A percentile compares a stretch with the other conserved stretches of the same genome.
Evolutionary conservation across 2,888 invertebrate species (phyloP).

Genomic region (Furcula furcula): DNA sequence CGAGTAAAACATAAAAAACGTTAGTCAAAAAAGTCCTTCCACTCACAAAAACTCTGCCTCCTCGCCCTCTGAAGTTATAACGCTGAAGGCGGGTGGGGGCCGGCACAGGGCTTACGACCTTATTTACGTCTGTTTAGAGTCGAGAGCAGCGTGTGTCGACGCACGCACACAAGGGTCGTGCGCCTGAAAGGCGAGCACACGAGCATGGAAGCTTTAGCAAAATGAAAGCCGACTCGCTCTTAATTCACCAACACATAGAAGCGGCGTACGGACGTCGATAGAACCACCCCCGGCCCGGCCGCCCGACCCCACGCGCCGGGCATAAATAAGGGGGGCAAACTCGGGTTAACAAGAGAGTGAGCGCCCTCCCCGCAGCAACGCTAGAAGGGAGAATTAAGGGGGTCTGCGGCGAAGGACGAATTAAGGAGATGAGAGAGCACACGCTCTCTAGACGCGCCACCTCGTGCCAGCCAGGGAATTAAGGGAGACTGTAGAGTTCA

Average conservation of each 20-base stretch:
- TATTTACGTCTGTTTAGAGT: slow-evolving; percentile 58
- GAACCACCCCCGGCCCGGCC: slow-evolving; percentile 46
- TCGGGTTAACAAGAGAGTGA: slow-evolving; percentile 77
- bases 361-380: slow-evolving; percentile 62
- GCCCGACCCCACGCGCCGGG: slow-evolving; percentile 53
- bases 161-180: slow-evolving; percentile 53
- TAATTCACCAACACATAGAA: slow-evolving; percentile 77
- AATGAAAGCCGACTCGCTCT: slow-evolving; percentile 82
- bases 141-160: slow-evolving; percentile 51
- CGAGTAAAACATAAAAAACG: slow-evolving; percentile 81
- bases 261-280: slow-evolving; percentile 64
- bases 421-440: slow-evolving; percentile 82
- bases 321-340: slow-evolving; percentile 78
- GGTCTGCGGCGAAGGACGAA: slow-evolving; percentile 81
- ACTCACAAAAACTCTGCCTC: slow-evolving; percentile 77
- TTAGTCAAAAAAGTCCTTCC: slow-evolving; percentile 81
- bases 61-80: slow-evolving; percentile 77
- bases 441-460: slow-evolving; percentile 77
- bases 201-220: slow-evolving; percentile 79
- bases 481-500: slow-evolving; percentile 42
- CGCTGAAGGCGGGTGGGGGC: slow-evolving; percentile 59
- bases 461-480: slow-evolving; percentile 69
- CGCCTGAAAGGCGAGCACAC: slow-evolving; percentile 78
- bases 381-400: slow-evolving; percentile 72
- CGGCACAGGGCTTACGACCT: slow-evolving; percentile 51